These are phyloP conservation scores for Coelinius sp. DNA, from an alignment of 2,888 invertebrate species.

Conservation along the genomic window DNA sequence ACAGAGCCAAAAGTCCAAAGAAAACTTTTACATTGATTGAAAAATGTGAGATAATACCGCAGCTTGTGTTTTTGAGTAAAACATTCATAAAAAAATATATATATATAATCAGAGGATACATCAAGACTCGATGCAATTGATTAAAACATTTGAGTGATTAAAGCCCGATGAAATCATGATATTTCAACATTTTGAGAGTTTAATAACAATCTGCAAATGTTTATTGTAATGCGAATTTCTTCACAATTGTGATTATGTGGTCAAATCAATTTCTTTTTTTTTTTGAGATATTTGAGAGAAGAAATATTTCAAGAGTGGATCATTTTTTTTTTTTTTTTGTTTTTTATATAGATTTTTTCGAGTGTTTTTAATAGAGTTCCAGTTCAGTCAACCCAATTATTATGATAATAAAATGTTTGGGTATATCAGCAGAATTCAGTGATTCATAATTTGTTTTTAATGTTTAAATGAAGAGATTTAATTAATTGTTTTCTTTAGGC, in stretches of 20 bases:
- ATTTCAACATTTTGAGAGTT: constrained; percentile 16
- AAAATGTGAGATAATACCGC: constrained; percentile 7
- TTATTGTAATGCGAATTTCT: constrained; percentile 17
- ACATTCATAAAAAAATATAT: constrained; percentile 6
- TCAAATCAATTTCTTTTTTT: neutral
- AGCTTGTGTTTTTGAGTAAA: constrained; percentile 17
- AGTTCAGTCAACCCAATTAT: constrained; percentile 30
- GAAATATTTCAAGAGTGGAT: neutral
- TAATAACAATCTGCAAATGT: neutral
- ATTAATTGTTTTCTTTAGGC: constrained; percentile 67
- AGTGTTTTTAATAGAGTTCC: constrained; percentile 53
- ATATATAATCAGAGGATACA: constrained; percentile 12
- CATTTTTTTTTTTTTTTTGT: too few species aligned
- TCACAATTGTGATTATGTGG: constrained; percentile 5
- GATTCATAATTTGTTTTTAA: constrained; percentile 29
- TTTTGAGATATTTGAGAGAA: neutral
- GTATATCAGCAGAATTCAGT: constrained; percentile 31
- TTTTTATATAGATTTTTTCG: constrained; percentile 31
- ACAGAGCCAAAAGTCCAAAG: constrained; percentile 37
- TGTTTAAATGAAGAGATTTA: constrained; percentile 46
- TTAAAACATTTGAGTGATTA: constrained; percentile 12
- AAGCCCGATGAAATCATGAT: neutral
- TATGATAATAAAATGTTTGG: constrained; percentile 21
- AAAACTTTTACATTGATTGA: constrained; percentile 37
- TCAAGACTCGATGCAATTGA: constrained; percentile 23